Base-by-base conservation (phyloP, 2,113 vertebrate genomes). In the Burhinus oedicnemus region DNA sequence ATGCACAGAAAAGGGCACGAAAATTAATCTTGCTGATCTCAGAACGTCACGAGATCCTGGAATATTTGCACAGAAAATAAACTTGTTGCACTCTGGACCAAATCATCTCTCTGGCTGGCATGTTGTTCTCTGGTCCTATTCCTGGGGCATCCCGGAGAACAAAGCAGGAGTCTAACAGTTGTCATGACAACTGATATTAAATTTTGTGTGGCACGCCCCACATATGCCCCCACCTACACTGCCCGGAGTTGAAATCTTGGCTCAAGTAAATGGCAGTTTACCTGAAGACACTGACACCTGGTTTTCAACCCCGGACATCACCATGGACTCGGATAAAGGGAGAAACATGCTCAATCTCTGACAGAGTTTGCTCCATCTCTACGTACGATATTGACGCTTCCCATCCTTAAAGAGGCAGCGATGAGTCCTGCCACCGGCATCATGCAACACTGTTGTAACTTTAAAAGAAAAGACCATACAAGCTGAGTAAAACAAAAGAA, bases 91-190 rank as follows among this genome's bases (percentile, higher is more conserved):
- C 29, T 34, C 60, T 10, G 8, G 10, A 81, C 32, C 6, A 70
- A 70, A 78, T 25, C 0, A 3, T 36, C 23, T 38, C 11, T 83
- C 57, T 82, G 0, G 0, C 1, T 91, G 57, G 29, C 45, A 66
- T 10, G 5, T 65, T 38, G 8, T 54, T 70, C 19, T 72, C 38
- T 51, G 8, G 9, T 52, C 15, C 44, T 58, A 34, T 5, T 44
- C 21, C 38, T 70, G 34, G 30, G 62, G 29, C 26, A 71, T 16
- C 16, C 45, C 45, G 30, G 36, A 96, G 44, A 74, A 79, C 7
- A 14, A 77, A 87, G 30, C 9, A 80, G 57, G 16, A 81, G 58
- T 81, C 32, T 78, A 52, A 70, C 11, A 64, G 16, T 36, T 64
- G n/a, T 32, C 38, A 45, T 30, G 11, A 81, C 32, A 93, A 83